phyloP scores from a whole-genome alignment of 1,140 invertebrate species.

The Halesus radiatus region DNA sequence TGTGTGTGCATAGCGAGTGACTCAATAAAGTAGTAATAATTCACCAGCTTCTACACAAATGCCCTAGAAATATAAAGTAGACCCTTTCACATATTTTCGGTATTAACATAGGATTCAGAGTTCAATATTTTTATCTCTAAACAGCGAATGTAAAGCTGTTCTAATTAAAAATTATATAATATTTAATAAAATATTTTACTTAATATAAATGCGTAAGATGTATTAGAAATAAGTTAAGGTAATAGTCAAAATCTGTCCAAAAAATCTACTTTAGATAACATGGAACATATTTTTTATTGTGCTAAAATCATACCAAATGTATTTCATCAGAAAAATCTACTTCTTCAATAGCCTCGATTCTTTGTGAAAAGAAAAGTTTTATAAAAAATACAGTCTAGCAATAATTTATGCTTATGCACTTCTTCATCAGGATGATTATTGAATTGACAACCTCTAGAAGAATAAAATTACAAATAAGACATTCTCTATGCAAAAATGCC shows the following conservation, averaged over 20 bases:
- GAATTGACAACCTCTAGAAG: too few relatives aligned
- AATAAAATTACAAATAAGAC: too few relatives aligned
- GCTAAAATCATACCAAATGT: constrained; percentile 25
- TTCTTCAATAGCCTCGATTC: too few relatives aligned
- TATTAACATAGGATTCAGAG: background rate
- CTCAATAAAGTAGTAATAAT: background rate
- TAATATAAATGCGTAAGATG: background rate
- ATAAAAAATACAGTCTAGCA: too few relatives aligned
- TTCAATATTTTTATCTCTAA: constrained; percentile 22
- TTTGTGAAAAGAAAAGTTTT: background rate
- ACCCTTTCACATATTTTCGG: background rate
- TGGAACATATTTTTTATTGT: constrained; percentile 1
- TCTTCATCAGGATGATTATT: too few relatives aligned
- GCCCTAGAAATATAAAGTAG: background rate
- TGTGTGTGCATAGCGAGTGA: background rate
- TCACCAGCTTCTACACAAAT: background rate
- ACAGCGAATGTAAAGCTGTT: background rate
- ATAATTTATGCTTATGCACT: too few relatives aligned
- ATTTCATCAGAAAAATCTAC: background rate
- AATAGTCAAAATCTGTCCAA: constrained; percentile 31
- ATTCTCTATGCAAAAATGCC: too few relatives aligned
- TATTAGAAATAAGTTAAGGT: constrained; percentile 19
- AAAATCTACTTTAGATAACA: background rate
- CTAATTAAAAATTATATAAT: constrained; percentile 12
- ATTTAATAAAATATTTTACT: background rate